Percentiles rank a stretch among this genome's conserved stretches.
phyloP scores from a whole-genome alignment of 2,113 vertebrate species.

The Coreoperca whiteheadi region DNA sequence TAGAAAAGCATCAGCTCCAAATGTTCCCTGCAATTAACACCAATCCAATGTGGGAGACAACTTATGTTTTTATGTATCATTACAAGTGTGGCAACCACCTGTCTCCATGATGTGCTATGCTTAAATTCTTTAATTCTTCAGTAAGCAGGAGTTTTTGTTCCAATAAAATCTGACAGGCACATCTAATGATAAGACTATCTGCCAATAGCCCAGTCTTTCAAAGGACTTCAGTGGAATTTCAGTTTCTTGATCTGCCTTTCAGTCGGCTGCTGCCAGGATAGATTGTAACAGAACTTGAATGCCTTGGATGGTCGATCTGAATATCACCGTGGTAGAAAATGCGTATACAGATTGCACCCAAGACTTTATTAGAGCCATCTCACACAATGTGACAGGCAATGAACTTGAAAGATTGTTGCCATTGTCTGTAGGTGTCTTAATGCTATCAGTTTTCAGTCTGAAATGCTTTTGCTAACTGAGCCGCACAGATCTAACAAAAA shows the following conservation, averaged over 20 bases:
- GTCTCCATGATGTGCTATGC: constrained; percentile 48
- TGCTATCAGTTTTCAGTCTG: neutral
- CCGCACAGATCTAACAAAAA: neutral
- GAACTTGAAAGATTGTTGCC: neutral
- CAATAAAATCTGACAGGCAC: constrained; percentile 72
- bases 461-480: neutral
- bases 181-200: constrained; percentile 68
- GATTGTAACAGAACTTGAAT: constrained; percentile 43
- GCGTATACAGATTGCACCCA: neutral
- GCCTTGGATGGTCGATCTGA: constrained; percentile 43
- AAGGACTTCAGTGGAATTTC: constrained; percentile 55
- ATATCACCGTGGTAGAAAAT: constrained; percentile 39
- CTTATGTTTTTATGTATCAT: constrained; percentile 65
- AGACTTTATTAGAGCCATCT: neutral
- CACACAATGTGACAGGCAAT: neutral
- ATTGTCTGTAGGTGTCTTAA: neutral
- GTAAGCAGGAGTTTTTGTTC: constrained; percentile 58
- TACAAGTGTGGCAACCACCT: constrained; percentile 57
- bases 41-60: constrained; percentile 57
- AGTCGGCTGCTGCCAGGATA: constrained; percentile 53
- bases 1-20: constrained; percentile 34
- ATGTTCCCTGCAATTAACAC: constrained; percentile 50
- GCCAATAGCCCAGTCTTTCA: constrained; percentile 71
- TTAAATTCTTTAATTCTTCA: constrained; percentile 59
- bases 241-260: constrained; percentile 60